Evolutionary conservation across 53 echinoderm and acorn worm species (phyloP).

Genomic region (Actinopyga echinites): DNA sequence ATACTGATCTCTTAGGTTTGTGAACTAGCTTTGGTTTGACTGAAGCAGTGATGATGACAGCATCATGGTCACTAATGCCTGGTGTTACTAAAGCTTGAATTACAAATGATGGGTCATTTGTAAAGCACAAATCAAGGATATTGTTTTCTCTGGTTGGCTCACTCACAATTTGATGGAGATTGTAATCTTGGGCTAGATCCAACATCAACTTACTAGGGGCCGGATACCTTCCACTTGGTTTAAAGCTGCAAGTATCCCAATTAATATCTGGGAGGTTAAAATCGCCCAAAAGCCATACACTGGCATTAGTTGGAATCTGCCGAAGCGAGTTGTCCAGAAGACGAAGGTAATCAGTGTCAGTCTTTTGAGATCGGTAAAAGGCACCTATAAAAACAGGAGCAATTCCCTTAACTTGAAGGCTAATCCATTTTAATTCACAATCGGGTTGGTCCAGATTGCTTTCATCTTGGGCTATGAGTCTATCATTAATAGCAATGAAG

Average conservation of each 20-base stretch:
- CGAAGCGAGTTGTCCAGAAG: not conserved
- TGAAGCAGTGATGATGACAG: not conserved
- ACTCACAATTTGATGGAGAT: constrained; percentile 32
- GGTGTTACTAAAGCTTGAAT: not conserved
- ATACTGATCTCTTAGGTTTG: not conserved
- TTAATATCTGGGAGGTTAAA: constrained; percentile 31
- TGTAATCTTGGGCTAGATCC: not conserved
- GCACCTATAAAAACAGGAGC: constrained; percentile 36
- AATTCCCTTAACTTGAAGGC: too few relatives aligned
- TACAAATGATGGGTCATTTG: constrained; percentile 12
- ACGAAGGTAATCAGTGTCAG: not conserved
- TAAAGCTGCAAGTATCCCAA: not conserved
- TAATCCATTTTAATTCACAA: too few relatives aligned
- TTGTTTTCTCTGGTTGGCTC: too few relatives aligned
- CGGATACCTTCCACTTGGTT: not conserved
- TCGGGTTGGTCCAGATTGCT: too few relatives aligned
- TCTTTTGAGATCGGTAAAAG: too few relatives aligned
- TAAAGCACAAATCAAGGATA: too few relatives aligned
- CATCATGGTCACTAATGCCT: constrained; percentile 46
- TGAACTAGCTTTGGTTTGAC: not conserved
- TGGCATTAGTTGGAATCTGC: not conserved
- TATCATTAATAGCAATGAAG: constrained; percentile 38
- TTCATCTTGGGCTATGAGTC: constrained; percentile 6
- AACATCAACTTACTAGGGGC: not conserved
- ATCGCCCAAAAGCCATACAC: not conserved